phyloP scores from a whole-genome alignment of 2,113 vertebrate species.

The Cnemophilus loriae region DNA sequence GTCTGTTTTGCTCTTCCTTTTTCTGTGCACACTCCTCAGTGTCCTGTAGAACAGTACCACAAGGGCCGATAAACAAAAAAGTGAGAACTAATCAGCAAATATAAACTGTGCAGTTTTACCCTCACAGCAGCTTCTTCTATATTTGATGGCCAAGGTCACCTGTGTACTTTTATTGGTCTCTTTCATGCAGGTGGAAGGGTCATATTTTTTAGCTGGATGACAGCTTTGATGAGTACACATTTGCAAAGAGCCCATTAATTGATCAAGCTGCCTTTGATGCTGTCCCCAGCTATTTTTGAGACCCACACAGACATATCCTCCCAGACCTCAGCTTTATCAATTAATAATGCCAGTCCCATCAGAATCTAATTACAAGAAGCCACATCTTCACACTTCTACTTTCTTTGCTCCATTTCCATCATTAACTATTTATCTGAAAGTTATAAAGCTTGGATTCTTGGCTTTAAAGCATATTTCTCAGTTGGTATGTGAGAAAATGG shows the following conservation, averaged over 20 bases:
- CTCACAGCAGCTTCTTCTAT: constrained; percentile 76
- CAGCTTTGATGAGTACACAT: constrained; percentile 93
- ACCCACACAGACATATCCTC: constrained; percentile 87
- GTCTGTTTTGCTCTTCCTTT: constrained; percentile 82
- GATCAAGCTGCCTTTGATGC: constrained; percentile 97
- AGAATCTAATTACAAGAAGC: constrained; percentile 96
- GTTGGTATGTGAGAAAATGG: constrained; percentile 68
- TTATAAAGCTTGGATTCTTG: constrained; percentile 82
- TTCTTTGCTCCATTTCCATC: constrained; percentile 84
- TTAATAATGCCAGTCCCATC: constrained; percentile 97
- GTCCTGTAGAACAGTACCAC: constrained; percentile 80
- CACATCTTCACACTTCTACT: constrained; percentile 89
- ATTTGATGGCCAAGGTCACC: constrained; percentile 91
- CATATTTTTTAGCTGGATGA: constrained; percentile 88
- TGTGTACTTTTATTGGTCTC: constrained; percentile 80
- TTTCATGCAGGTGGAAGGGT: constrained; percentile 88
- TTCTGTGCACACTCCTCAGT: constrained; percentile 78
- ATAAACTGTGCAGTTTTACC: constrained; percentile 74
- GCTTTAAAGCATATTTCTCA: constrained; percentile 77
- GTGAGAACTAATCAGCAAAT: constrained; percentile 84
- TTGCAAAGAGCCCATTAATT: constrained; percentile 93
- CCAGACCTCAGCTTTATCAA: constrained; percentile 95
- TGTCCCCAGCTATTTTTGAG: constrained; percentile 92
- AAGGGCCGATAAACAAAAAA: constrained; percentile 75
- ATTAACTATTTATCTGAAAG: constrained; percentile 99